Percentiles rank a stretch among this genome's conserved stretches.
These are phyloP conservation scores for Hemitrygon akajei DNA, from an alignment of 2,797 vertebrate species.

Conservation along the genomic window DNA sequence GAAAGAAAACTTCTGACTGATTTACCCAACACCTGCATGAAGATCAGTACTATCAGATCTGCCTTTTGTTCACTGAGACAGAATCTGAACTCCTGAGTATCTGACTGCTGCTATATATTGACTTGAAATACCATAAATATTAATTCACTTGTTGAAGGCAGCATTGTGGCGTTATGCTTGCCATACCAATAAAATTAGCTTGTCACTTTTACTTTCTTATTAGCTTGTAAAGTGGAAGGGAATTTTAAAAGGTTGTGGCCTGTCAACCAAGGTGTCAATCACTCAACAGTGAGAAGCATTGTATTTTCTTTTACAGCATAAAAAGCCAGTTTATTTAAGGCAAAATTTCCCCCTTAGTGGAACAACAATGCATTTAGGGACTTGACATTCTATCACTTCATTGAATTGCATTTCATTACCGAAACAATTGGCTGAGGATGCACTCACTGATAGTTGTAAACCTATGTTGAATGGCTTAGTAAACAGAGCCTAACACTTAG, in stretches of 20 bases:
- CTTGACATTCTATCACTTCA: background rate
- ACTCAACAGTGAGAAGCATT: slow-evolving; percentile 9
- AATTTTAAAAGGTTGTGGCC: background rate
- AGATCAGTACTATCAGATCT: slow-evolving; percentile 2
- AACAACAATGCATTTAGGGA: background rate
- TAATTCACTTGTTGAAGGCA: background rate
- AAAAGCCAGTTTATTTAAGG: background rate
- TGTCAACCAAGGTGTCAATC: slow-evolving; percentile 29
- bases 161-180: background rate
- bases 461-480: background rate
- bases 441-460: background rate
- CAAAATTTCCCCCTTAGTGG: background rate
- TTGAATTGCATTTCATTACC: background rate
- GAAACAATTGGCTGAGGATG: background rate
- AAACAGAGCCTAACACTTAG: background rate
- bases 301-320: background rate
- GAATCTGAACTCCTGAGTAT: background rate
- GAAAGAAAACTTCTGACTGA: background rate
- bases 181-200: background rate
- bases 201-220: slow-evolving; percentile 27
- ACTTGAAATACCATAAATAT: background rate
- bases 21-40: background rate
- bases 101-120: background rate
- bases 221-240: background rate
- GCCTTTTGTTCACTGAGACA: background rate